Conservation (phyloP, 2,797 vertebrate genomes). For the Microctenopoma steveboyesi region DNA sequence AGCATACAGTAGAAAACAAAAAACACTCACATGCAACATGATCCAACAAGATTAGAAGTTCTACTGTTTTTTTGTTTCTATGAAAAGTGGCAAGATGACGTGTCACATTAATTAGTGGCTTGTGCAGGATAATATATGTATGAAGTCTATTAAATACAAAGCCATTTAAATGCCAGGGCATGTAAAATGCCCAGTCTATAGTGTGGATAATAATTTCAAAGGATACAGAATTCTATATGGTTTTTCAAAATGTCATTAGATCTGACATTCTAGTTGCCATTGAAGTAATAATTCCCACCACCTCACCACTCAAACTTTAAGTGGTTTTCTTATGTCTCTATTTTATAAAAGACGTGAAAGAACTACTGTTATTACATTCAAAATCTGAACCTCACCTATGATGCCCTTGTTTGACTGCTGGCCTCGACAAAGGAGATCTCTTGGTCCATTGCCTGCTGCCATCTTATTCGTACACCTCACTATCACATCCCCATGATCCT, state of each 20-base stretch:
- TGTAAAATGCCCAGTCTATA: constrained; percentile 7
- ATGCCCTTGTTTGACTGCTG: constrained; percentile 20
- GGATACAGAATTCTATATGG: neutral
- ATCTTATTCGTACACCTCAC: constrained; percentile 47
- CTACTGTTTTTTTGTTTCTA: neutral
- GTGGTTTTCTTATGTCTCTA: neutral
- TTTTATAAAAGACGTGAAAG: neutral
- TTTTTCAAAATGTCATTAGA: neutral
- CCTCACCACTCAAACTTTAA: neutral
- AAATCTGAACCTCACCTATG: constrained; percentile 5
- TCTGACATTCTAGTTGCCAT: neutral
- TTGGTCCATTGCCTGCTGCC: constrained; percentile 54
- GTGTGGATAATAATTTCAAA: neutral
- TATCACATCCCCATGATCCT: constrained; percentile 53
- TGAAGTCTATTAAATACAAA: neutral
- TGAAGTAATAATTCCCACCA: too few relatives aligned
- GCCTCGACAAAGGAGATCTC: constrained; percentile 32
- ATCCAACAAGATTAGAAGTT: neutral
- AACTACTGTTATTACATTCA: neutral
- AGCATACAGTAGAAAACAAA: neutral
- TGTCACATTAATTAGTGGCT: neutral
- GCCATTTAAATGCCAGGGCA: neutral
- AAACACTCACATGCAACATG: neutral
- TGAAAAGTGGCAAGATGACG: neutral
- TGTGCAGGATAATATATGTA: neutral